Evolutionary conservation across 2,888 invertebrate genomes (phyloP), one percentile per base, ranked within the genome.

Genomic region (Octonoba sinensis): DNA sequence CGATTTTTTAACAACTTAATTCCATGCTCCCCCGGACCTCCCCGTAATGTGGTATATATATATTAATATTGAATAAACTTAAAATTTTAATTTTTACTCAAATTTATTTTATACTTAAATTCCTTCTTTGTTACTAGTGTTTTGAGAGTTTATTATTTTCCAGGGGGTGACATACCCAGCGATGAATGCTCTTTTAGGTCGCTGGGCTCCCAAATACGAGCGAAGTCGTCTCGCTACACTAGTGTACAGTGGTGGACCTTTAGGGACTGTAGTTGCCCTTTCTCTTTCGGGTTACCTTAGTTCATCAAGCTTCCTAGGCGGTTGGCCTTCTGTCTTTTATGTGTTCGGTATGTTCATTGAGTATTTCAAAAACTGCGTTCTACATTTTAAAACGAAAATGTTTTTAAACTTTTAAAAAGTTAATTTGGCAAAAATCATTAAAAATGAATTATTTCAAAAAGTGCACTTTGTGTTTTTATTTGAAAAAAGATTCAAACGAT

Each of bases 191-290:
- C 62, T 85, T 54, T 84, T 84, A 83, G 44, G 81, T 64, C 13
- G 57, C 85, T 56, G 85, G 85, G 73, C 78, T 0, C 85, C 85
- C 0, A 69, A 66, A 22, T 36, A 70, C 20, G 84, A 85, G 54
- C 67, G 82, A 60, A 93, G 94, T 6, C 91, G 93, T 0, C 90
- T 95, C 72, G 94, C 94, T 0, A 93, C 95, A 0, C 91, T 95
- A 84, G 94, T 94, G 0, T 95, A 94, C 89, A 94, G 95, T 62
- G 95, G 95, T 46, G 93, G 93, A 87, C 95, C 94, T 88, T 92
- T 93, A 0, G 95, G 95, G 27, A 95, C 95, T 0, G 95, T 95
- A 0, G 91, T 95, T 8, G 92, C 95, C 0, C 93, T 95, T 92
- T 94, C 94, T 0, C 87, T 93, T 0, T 93, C 93, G 76, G 95